Evolutionary conservation across 1,140 invertebrate species (phyloP).

Genomic region (Homarus americanus): DNA sequence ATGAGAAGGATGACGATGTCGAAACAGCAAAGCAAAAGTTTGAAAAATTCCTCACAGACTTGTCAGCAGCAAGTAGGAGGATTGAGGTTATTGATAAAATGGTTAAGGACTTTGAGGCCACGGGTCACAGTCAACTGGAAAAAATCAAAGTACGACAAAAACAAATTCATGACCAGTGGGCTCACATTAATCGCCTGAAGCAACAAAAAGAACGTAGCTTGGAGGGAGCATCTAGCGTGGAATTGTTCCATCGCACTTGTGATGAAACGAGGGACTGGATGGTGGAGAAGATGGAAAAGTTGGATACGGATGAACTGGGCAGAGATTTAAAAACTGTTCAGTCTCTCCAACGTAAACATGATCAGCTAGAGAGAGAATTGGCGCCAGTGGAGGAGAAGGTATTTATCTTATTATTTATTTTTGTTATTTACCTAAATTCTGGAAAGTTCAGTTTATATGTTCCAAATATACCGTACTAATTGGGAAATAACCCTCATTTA

Average conservation of each 20-base stretch:
- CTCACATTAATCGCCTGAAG: conserved; percentile 92
- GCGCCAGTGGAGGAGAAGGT: conserved; percentile 94
- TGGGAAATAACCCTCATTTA: no score
- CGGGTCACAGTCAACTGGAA: conserved; percentile 92
- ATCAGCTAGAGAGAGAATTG: conserved; percentile 92
- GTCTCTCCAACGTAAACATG: conserved; percentile 91
- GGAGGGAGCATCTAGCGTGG: conserved; percentile 94
- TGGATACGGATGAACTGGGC: conserved; percentile 87
- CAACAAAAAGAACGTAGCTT: conserved; percentile 93
- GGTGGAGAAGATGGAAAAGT: conserved; percentile 89
- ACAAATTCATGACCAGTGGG: conserved; percentile 90
- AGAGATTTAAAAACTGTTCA: conserved; percentile 94
- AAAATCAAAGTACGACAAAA: conserved; percentile 84
- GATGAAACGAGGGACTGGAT: conserved; percentile 97
- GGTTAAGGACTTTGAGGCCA: conserved; percentile 89
- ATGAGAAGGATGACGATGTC: conserved; percentile 93
- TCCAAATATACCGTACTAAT: no score
- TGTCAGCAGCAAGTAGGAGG: conserved; percentile 93
- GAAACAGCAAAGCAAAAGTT: conserved; percentile 96
- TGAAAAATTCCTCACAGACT: conserved; percentile 95
- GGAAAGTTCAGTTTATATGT: no score
- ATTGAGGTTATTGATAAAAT: conserved; percentile 93
- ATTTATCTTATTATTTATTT: neutral
- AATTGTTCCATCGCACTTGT: conserved; percentile 95
- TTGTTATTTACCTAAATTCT: no score